Percentiles rank a stretch among this genome's conserved stretches.
Conservation (phyloP, 1,140 invertebrate genomes). For the Zeugodacus cucurbitae region DNA sequence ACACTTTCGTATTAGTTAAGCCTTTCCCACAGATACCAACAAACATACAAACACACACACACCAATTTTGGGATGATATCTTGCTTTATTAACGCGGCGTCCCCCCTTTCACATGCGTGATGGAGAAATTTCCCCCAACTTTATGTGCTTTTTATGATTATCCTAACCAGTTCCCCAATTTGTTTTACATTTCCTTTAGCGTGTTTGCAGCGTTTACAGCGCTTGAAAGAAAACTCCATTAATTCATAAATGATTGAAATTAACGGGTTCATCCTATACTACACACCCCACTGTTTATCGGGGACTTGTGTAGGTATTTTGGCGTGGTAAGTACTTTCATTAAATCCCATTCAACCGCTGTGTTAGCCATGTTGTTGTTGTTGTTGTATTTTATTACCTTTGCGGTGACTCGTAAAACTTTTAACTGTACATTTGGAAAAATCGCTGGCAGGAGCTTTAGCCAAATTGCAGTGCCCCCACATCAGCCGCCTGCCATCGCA, state of each 20-base stretch:
- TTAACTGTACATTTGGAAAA: constrained; percentile 12
- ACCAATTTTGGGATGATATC: not conserved
- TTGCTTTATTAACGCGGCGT: not conserved
- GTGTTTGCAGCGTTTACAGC: not conserved
- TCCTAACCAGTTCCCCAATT: constrained; percentile 2
- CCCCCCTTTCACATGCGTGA: not conserved
- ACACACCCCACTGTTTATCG: not conserved
- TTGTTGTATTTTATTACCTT: not conserved
- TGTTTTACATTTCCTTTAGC: not conserved
- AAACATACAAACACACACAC: not conserved
- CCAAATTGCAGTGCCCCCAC: not conserved
- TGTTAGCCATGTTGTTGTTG: not conserved
- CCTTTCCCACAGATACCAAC: not conserved
- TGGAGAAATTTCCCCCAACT: not conserved
- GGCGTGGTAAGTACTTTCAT: too few relatives aligned
- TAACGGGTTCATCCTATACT: not conserved
- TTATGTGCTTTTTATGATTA: not conserved
- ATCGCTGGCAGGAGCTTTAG: not conserved
- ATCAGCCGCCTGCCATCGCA: not conserved
- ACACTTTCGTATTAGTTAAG: not conserved
- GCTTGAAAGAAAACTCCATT: too few relatives aligned
- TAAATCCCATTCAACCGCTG: not conserved
- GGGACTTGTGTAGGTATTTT: not conserved
- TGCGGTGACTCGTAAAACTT: constrained; percentile 20
- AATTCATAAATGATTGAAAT: not conserved